Conservation (phyloP, 2,888 invertebrate species). For the Lasioglossum vierecki region DNA sequence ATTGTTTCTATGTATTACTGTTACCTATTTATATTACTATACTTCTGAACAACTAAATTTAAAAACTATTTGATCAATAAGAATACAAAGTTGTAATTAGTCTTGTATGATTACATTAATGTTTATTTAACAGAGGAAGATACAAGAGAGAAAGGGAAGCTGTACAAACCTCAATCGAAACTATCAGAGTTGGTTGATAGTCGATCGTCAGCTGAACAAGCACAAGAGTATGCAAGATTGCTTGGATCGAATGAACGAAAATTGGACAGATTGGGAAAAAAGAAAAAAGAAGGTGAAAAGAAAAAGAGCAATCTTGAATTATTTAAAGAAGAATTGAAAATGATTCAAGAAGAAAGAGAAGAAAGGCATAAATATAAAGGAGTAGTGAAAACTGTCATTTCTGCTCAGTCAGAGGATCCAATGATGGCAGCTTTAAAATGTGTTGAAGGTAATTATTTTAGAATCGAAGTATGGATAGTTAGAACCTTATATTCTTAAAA, state of each 20-base stretch:
- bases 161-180: slow-evolving; percentile 96
- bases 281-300: slow-evolving; percentile 92
- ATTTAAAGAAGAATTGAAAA: slow-evolving; percentile 99
- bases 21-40: not conserved
- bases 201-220: slow-evolving; percentile 87
- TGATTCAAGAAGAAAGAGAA: slow-evolving; percentile 98
- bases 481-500: not conserved
- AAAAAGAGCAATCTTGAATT: slow-evolving; percentile 98
- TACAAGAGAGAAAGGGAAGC: slow-evolving; percentile 93
- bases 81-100: not conserved
- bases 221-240: slow-evolving; percentile 89
- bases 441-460: slow-evolving; percentile 77
- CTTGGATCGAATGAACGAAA: slow-evolving; percentile 87
- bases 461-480: not conserved
- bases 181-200: slow-evolving; percentile 86
- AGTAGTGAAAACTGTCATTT: slow-evolving; percentile 85
- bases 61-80: not conserved
- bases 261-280: slow-evolving; percentile 86
- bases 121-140: slow-evolving; percentile 89
- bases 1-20: not conserved
- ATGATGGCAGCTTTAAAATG: slow-evolving; percentile 82
- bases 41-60: not conserved
- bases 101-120: slow-evolving; percentile 33
- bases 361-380: slow-evolving; percentile 97
- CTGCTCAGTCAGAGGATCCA: slow-evolving; percentile 80